Evolutionary conservation across 2,797 vertebrate species (phyloP).

Genomic region (Syngnathus rostellatus): DNA sequence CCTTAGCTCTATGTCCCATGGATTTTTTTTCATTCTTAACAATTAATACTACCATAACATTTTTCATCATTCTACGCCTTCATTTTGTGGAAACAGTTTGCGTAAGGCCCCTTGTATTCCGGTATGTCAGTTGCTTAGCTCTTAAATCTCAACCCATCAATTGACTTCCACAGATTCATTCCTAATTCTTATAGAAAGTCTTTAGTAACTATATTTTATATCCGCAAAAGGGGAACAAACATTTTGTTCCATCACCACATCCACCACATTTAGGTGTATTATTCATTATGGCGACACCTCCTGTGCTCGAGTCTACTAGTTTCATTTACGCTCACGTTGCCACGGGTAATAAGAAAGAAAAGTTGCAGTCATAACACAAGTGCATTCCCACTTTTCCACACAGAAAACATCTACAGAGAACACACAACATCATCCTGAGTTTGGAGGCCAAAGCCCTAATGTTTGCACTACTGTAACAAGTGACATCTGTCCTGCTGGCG

Average conservation of each 20-base stretch:
- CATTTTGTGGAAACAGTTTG: neutral
- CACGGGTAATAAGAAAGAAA: neutral
- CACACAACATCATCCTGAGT: slow-evolving; percentile 11
- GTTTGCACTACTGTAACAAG: slow-evolving; percentile 2
- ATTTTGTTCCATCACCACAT: neutral
- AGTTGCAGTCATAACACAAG: neutral
- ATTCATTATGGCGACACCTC: neutral
- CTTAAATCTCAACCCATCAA: neutral
- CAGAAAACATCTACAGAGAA: neutral
- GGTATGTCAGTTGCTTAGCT: neutral
- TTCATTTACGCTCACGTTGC: neutral
- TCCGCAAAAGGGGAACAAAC: neutral
- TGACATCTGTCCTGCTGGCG: neutral
- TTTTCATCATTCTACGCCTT: neutral
- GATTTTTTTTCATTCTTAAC: neutral
- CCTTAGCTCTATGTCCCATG: neutral
- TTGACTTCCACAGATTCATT: neutral
- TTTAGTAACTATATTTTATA: neutral
- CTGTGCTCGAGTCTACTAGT: neutral
- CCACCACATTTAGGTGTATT: neutral
- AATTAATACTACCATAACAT: neutral
- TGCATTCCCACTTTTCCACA: neutral
- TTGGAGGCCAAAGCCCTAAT: slow-evolving; percentile 5
- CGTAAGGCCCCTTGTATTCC: neutral
- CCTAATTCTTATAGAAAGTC: neutral